A percentile compares a stretch with the other conserved stretches of the same genome.
phyloP scores from a whole-genome alignment of 2,888 invertebrate genomes.

The Andrena hattorfiana region DNA sequence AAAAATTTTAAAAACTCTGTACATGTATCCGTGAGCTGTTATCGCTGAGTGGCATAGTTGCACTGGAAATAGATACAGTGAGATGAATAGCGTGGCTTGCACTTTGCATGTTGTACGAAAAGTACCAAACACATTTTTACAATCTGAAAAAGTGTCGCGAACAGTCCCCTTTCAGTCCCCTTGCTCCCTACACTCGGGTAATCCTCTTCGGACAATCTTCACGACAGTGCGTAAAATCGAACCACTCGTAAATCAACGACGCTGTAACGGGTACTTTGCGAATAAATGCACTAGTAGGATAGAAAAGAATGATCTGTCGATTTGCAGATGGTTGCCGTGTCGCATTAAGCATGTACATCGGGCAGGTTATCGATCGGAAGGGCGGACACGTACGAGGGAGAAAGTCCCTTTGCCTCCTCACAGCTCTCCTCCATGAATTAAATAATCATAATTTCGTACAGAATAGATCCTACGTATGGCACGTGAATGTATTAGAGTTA shows the following conservation, averaged over 20 bases:
- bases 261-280: conserved; percentile 9
- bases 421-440: background rate
- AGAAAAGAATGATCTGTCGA: conserved; percentile 16
- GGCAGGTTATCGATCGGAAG: conserved; percentile 38
- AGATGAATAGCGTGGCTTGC: background rate
- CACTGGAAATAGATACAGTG: background rate
- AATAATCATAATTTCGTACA: background rate
- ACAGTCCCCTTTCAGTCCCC: conserved; percentile 11
- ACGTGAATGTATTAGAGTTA: conserved; percentile 20
- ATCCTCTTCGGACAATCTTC: conserved; percentile 1
- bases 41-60: background rate
- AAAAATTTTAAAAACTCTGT: conserved; percentile 26
- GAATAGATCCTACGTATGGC: conserved; percentile 26
- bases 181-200: background rate
- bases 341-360: background rate
- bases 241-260: conserved; percentile 13
- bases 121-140: conserved; percentile 20
- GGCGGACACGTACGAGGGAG: conserved; percentile 26
- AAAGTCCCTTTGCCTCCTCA: background rate
- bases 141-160: conserved; percentile 45
- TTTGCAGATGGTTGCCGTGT: background rate
- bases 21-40: background rate
- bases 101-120: background rate
- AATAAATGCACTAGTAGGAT: conserved; percentile 40
- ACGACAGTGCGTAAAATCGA: conserved; percentile 5